These are phyloP conservation scores for Coelopa frigida DNA, from an alignment of 1,140 invertebrate genomes.

Conservation along the genomic window DNA sequence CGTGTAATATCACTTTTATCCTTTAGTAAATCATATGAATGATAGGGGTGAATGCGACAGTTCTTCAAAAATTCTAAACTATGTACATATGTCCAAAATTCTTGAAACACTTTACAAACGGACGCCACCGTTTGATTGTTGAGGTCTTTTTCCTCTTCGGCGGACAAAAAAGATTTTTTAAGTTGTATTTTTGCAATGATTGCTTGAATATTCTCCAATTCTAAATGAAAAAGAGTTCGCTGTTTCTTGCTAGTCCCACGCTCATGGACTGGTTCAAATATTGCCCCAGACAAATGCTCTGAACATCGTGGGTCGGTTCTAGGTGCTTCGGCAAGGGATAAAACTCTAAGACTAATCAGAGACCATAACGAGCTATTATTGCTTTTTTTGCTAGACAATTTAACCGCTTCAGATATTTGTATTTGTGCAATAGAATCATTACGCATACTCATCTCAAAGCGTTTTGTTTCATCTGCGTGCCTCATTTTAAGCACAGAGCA, in stretches of 20 bases:
- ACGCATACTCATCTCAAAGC: conserved; percentile 17
- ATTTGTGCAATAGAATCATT: conserved; percentile 8
- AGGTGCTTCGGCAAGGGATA: not conserved
- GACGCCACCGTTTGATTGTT: conserved; percentile 18
- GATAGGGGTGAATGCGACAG: conserved; percentile 23
- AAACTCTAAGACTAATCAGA: not conserved
- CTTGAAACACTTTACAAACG: conserved; percentile 22
- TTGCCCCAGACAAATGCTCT: too few species aligned
- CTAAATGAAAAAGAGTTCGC: conserved; percentile 22
- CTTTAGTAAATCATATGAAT: conserved; percentile 13
- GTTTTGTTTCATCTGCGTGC: conserved; percentile 16
- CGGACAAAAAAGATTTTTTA: conserved; percentile 3
- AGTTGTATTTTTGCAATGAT: conserved; percentile 23
- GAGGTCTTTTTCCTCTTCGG: conserved; percentile 2
- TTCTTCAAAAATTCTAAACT: conserved; percentile 17
- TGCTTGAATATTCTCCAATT: conserved; percentile 26
- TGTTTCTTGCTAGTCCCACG: conserved; percentile 15
- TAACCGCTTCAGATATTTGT: conserved; percentile 2
- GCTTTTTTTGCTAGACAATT: not conserved
- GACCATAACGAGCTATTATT: not conserved
- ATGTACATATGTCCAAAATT: conserved; percentile 23
- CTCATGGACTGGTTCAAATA: too few species aligned
- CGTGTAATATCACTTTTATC: not conserved
- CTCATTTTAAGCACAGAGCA: conserved; percentile 25
- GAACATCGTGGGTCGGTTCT: too few species aligned